Evolutionary conservation across 2,888 invertebrate genomes (phyloP), one percentile per base, ranked within the genome.

Genomic region (Agrochola lota): DNA sequence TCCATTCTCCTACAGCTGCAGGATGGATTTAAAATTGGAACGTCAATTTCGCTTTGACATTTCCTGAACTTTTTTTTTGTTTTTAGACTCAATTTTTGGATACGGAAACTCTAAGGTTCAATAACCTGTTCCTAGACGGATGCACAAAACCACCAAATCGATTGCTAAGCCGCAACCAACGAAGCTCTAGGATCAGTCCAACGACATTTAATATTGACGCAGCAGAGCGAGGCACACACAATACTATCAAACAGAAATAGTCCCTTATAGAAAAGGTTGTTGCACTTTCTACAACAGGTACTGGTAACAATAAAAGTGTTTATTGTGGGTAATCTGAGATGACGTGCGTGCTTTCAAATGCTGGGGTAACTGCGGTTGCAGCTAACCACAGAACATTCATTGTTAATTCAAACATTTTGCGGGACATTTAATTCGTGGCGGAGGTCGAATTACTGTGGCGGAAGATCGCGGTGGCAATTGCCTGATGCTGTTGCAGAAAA

Each of bases 301-400:
- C 75, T 74, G 23, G 59, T 57, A 69, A 88, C 85, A 90, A 92
- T 90, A 90, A 90, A 91, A 89, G 87, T 89, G 88, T 85, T 88
- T 81, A 85, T 79, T 85, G 70, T 77, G 20, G 67, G 88, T 88
- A 91, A 91, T 78, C 75, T 75, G 89, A 91, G 85, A 85, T 79
- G 83, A 55, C 52, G 88, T 80, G 88, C 87, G 89, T 88, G 90
- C 91, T 81, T 87, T 84, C 87, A 84, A 80, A 88, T 62, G 70
- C 40, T 75, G 73, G 72, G 63, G 57, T 64, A 71, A 79, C 78
- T 81, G 88, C 78, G 88, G 90, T 87, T 87, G 67, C 62, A 71
- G 30, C 43, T 73, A 86, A 90, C 89, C 89, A 78, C 88, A 88
- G 79, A 80, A 78, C 74, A 77, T 83, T 85, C 71, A 81, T 86